A percentile compares a stretch with the other conserved stretches of the same genome.
Conservation (phyloP, 2,888 invertebrate species). For the Phyto melanocephala region DNA sequence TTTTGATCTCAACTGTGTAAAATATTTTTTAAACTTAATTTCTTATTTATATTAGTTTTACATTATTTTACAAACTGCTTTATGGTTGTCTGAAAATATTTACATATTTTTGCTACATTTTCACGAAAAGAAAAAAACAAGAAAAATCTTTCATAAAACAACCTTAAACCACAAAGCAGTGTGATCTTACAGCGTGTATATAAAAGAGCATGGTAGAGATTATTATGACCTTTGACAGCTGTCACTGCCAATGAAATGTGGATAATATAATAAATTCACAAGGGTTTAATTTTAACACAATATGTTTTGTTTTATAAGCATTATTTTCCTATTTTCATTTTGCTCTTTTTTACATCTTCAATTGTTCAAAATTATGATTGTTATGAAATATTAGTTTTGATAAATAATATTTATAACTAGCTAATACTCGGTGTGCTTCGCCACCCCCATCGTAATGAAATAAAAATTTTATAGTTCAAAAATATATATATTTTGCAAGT, state of each 20-base stretch:
- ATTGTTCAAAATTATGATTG: not conserved
- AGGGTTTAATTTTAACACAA: slow-evolving; percentile 15
- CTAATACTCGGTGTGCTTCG: too few species aligned
- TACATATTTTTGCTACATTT: too few species aligned
- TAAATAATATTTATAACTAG: not conserved
- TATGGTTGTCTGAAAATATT: too few species aligned
- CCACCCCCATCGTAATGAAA: too few species aligned
- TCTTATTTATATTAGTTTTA: too few species aligned
- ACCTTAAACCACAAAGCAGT: not conserved
- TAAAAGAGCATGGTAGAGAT: not conserved
- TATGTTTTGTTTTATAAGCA: not conserved
- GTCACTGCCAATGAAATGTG: slow-evolving; percentile 48
- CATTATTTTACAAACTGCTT: too few species aligned
- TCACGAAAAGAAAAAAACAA: too few species aligned
- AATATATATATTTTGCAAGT: too few species aligned
- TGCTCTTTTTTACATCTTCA: not conserved
- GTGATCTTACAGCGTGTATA: not conserved
- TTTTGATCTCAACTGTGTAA: too few species aligned
- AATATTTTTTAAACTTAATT: too few species aligned
- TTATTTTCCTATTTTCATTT: not conserved
- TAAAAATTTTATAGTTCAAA: too few species aligned
- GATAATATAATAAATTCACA: slow-evolving; percentile 23
- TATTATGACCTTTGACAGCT: slow-evolving; percentile 55
- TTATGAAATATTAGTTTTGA: not conserved
- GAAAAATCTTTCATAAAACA: not conserved